phyloP scores from a whole-genome alignment of 2,797 vertebrate species.

The Macroramphosus scolopax region DNA sequence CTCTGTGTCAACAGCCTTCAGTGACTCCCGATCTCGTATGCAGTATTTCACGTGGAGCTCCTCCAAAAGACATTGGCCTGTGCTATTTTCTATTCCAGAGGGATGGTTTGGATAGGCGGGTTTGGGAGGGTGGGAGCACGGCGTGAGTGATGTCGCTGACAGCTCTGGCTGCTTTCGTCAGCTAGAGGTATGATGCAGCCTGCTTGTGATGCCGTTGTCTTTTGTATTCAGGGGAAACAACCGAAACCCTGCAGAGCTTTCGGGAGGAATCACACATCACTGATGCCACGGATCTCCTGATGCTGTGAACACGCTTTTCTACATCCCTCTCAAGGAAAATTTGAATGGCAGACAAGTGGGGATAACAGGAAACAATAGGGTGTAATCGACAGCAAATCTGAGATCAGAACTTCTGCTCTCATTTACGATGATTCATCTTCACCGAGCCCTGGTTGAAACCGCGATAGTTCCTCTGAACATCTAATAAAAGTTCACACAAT shows the following conservation, averaged over 20 bases:
- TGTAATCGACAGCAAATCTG: conserved; percentile 45
- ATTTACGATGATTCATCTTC: conserved; percentile 50
- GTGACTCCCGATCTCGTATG: conserved; percentile 63
- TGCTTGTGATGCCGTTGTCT: conserved; percentile 72
- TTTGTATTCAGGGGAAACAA: conserved; percentile 78
- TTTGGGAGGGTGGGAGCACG: conserved; percentile 55
- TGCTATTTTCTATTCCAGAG: conserved; percentile 73
- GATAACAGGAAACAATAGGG: conserved; percentile 65
- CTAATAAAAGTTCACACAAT: conserved; percentile 16
- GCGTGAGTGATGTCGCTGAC: conserved; percentile 79
- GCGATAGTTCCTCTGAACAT: conserved; percentile 23
- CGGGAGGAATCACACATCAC: conserved; percentile 66
- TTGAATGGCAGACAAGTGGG: conserved; percentile 68
- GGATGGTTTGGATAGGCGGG: conserved; percentile 61
- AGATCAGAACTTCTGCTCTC: conserved; percentile 47
- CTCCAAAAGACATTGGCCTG: conserved; percentile 54
- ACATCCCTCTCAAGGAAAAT: conserved; percentile 62
- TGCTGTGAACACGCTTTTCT: conserved; percentile 53
- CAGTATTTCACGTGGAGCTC: conserved; percentile 71
- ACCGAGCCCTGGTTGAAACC: conserved; percentile 13
- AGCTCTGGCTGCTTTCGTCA: conserved; percentile 74
- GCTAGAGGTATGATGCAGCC: conserved; percentile 67
- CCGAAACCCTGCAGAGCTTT: conserved; percentile 70
- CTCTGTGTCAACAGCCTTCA: conserved; percentile 76
- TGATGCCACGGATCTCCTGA: conserved; percentile 58